A percentile compares a stretch with the other conserved stretches of the same genome.
phyloP scores from a whole-genome alignment of 2,113 vertebrate genomes.

The Phyllostomus hastatus region DNA sequence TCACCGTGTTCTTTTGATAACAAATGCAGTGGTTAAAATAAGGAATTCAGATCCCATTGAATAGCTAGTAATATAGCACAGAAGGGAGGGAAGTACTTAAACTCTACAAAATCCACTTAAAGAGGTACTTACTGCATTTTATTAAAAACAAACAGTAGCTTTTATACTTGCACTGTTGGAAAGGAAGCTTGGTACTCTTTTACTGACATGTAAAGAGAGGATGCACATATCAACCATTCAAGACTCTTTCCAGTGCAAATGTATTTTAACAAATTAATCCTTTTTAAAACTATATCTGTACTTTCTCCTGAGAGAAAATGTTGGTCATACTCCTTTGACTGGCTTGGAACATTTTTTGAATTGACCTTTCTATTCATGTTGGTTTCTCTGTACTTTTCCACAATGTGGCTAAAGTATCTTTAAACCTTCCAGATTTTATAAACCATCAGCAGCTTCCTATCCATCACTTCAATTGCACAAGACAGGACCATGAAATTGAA shows the following conservation, averaged over 20 bases:
- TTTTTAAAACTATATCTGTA: background rate
- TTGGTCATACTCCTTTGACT: background rate
- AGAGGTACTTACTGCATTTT: background rate
- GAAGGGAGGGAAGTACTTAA: background rate
- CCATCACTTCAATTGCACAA: background rate
- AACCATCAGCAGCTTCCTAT: background rate
- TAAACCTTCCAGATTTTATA: background rate
- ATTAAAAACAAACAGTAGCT: background rate
- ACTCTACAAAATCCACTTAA: background rate
- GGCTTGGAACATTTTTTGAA: background rate
- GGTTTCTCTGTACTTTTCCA: background rate
- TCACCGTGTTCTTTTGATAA: background rate
- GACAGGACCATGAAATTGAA: background rate
- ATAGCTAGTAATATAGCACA: background rate
- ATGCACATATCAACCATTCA: background rate
- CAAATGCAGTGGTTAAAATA: conserved; percentile 26
- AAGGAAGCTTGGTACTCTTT: background rate
- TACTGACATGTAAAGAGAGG: background rate
- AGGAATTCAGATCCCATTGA: background rate
- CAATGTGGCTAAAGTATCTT: background rate
- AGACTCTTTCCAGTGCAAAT: background rate
- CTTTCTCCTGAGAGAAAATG: background rate
- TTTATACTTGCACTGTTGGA: background rate
- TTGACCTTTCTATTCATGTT: background rate
- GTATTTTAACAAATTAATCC: background rate